Percentiles rank a stretch among this genome's conserved stretches.
Conservation (phyloP, 53 echinoderm and acorn worm species). For the Paelopatides confundens region DNA sequence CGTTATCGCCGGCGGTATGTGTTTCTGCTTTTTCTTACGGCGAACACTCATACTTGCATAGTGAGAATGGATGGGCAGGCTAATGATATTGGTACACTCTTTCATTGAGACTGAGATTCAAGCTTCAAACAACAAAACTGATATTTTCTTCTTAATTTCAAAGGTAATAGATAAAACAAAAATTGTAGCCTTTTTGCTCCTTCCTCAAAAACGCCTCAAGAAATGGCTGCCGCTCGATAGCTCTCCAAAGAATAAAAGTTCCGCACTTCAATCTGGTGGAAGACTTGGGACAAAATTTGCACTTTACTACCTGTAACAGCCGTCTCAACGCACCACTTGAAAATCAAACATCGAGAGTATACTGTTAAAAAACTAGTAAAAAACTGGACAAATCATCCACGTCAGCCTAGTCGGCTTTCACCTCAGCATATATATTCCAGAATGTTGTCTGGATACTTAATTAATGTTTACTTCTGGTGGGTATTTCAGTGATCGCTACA, state of each 20-base stretch:
- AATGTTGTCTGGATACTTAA: too few species aligned
- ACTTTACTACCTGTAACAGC: slow-evolving; percentile 18
- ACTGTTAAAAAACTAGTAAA: too few species aligned
- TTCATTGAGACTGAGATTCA: slow-evolving; percentile 30
- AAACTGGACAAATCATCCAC: too few species aligned
- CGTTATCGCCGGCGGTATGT: slow-evolving; percentile 82
- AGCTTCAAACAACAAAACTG: not conserved
- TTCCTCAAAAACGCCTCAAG: not conserved
- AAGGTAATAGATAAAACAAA: not conserved
- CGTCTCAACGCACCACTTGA: slow-evolving; percentile 7
- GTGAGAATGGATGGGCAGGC: slow-evolving; percentile 38
- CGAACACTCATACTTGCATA: slow-evolving; percentile 78
- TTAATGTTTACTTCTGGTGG: too few species aligned
- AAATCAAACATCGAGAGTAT: too few species aligned
- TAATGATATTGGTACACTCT: slow-evolving; percentile 49
- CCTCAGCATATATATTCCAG: too few species aligned
- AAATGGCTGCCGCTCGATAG: slow-evolving; percentile 19
- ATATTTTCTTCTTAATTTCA: too few species aligned
- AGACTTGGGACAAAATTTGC: slow-evolving; percentile 3
- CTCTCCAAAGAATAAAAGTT: slow-evolving; percentile 19
- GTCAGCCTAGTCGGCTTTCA: too few species aligned
- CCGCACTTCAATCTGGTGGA: slow-evolving; percentile 34
- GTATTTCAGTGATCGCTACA: not conserved
- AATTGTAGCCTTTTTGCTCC: not conserved
- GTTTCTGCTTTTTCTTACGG: slow-evolving; percentile 85